A percentile compares a stretch with the other conserved stretches of the same genome.
phyloP scores from a whole-genome alignment of 2,888 invertebrate genomes.

The Ashinkailepas kermadecensis region DNA sequence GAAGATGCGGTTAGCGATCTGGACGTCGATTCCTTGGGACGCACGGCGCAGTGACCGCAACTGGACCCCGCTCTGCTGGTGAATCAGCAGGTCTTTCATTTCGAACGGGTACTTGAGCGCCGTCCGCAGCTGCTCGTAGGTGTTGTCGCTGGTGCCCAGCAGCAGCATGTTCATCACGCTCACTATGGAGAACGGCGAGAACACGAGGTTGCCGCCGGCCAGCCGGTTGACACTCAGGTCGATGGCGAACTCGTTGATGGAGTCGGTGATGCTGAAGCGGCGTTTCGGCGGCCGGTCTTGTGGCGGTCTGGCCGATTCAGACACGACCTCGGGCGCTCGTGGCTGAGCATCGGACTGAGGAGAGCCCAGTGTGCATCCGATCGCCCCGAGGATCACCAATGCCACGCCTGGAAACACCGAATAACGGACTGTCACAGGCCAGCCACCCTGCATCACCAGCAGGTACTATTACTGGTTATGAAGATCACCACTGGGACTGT shows the following conservation, averaged over 20 bases:
- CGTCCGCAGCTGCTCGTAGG: conserved; percentile 28
- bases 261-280: conserved; percentile 29
- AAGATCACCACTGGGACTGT: too few relatives aligned
- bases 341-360: neutral
- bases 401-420: neutral
- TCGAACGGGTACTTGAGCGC: conserved; percentile 27
- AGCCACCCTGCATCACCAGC: too few relatives aligned
- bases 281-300: conserved; percentile 20
- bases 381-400: neutral
- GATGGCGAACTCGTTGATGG: conserved; percentile 37
- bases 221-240: conserved; percentile 39
- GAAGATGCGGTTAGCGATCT: conserved; percentile 30
- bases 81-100: conserved; percentile 24
- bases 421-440: too few relatives aligned
- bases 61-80: conserved; percentile 25
- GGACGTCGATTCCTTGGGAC: conserved; percentile 26
- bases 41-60: conserved; percentile 12
- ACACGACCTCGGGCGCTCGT: too few relatives aligned
- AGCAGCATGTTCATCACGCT: conserved; percentile 42
- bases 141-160: conserved; percentile 38
- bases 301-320: neutral
- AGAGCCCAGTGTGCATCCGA: conserved; percentile 3
- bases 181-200: conserved; percentile 44
- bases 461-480: too few relatives aligned
- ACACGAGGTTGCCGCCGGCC: conserved; percentile 41